phyloP scores from a whole-genome alignment of 2,888 invertebrate species.

The Aphidoletes aphidimyza region DNA sequence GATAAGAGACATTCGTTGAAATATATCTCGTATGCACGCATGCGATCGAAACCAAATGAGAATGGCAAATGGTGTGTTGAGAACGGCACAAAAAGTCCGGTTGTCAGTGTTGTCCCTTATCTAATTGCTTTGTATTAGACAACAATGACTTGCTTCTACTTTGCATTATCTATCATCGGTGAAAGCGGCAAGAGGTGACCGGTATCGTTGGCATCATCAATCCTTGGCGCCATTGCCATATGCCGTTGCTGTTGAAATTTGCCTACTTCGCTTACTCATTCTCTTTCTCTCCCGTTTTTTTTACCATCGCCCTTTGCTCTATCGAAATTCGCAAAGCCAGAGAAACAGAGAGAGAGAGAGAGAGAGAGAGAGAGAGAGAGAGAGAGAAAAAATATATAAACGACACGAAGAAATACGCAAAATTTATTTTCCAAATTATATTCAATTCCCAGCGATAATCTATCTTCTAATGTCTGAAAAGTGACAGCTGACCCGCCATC shows the following conservation, averaged over 20 bases:
- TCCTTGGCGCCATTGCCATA: not conserved
- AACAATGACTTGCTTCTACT: not conserved
- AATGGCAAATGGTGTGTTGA: no score
- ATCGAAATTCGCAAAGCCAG: no score
- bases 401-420: not conserved
- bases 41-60: no score
- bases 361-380: not conserved
- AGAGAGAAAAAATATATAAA: not conserved
- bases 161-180: not conserved
- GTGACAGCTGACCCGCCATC: constrained; percentile 31
- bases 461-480: constrained; percentile 20
- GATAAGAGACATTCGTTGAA: no score
- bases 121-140: constrained; percentile 16
- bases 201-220: constrained; percentile 21
- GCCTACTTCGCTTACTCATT: no score
- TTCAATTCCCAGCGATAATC: constrained; percentile 26
- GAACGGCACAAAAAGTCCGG: no score
- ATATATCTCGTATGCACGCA: no score
- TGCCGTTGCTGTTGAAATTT: not conserved
- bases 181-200: not conserved
- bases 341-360: no score
- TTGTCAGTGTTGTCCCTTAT: not conserved
- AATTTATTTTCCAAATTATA: constrained; percentile 36
- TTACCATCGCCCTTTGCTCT: no score
- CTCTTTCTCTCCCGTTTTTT: no score